Percentiles rank a stretch among this genome's conserved stretches.
Evolutionary conservation across 2,113 vertebrate genomes (phyloP).

Genomic region (human): DNA sequence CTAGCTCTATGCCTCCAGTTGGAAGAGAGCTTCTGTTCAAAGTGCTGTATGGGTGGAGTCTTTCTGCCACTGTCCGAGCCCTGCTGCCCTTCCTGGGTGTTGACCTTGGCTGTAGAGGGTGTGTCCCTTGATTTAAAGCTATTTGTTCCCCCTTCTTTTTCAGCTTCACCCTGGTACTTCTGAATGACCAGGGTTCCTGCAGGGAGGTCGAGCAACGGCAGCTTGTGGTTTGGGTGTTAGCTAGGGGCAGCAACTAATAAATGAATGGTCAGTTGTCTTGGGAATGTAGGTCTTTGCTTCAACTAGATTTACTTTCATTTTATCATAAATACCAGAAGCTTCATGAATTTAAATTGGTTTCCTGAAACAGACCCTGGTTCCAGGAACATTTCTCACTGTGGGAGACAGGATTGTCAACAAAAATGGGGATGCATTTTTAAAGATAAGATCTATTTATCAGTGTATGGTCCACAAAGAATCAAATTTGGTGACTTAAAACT

Average conservation of each 20-base stretch:
- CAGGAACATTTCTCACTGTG: slow-evolving; percentile 46
- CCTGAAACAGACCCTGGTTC: slow-evolving; percentile 53
- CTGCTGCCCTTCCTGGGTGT: slow-evolving; percentile 9
- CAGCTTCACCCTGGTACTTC: slow-evolving; percentile 12
- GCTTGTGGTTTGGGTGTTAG: background rate
- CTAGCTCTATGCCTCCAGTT: slow-evolving; percentile 34
- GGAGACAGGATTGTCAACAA: slow-evolving; percentile 52
- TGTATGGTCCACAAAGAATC: background rate
- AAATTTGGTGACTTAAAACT: slow-evolving; percentile 42
- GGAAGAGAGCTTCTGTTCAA: slow-evolving; percentile 62
- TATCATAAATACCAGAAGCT: slow-evolving; percentile 64
- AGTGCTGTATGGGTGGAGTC: slow-evolving; percentile 62
- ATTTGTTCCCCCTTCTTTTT: slow-evolving; percentile 39
- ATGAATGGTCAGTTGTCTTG: slow-evolving; percentile 11
- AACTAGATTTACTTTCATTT: slow-evolving; percentile 55
- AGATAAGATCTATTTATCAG: slow-evolving; percentile 47
- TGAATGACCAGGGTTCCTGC: slow-evolving; percentile 16
- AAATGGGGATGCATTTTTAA: slow-evolving; percentile 50
- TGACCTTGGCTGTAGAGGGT: slow-evolving; percentile 58
- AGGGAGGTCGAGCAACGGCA: background rate
- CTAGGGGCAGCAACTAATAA: slow-evolving; percentile 24
- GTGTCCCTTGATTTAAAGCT: slow-evolving; percentile 64
- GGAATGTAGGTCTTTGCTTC: slow-evolving; percentile 52
- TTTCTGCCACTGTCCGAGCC: slow-evolving; percentile 49
- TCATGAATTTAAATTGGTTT: slow-evolving; percentile 69